Base-by-base conservation (phyloP, 2,797 vertebrate species). In the Semaprochilodus insignis region DNA sequence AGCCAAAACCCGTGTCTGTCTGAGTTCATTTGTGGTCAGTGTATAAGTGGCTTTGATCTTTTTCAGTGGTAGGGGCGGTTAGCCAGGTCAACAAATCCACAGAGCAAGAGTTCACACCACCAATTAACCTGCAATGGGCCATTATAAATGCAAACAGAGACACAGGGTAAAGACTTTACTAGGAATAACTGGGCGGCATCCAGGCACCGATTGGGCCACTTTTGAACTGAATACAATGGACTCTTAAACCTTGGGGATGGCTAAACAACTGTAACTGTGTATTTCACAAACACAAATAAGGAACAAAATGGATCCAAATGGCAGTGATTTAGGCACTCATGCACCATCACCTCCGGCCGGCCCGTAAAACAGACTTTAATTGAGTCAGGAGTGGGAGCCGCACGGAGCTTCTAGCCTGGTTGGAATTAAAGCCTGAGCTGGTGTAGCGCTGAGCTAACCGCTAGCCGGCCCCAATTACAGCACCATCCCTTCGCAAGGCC, bases 391-490 rank as follows among this genome's bases (percentile, higher is more conserved):
- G 14, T 3, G 4, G 52, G 31, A 72, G 25, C 23, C 11, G 23
- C 10, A 2, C 51, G 52, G 25, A 66, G 23, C 17, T 44, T 60
- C 71, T 74, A 27, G 11, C 6, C 54, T 77, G 31, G 54, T n/a
- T 52, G 21, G 70, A 72, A 23, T 25, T 44, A 72, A 77, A 72
- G 59, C 15, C 11, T 40, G 21, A 78, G 27, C 17, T 21, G 54
- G 70, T n/a, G n/a, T 48, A 72, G 44, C 44, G 14, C 40, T 44
- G 74, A 69, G 80, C 65, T 70, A 82, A 82, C 66, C 44, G 44
- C 57, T 77, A 78, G 59, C 74, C 60, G 48, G 75, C 67, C 70
- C 60, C 81, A 73, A 78, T 82, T 82, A 82, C 27, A 6, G 65
- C 44, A 19, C 57, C 74, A 71, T 76, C 81, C 74, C 57, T 23